These are phyloP conservation scores for Apolygus lucorum DNA, from an alignment of 1,140 invertebrate species.

Conservation along the genomic window DNA sequence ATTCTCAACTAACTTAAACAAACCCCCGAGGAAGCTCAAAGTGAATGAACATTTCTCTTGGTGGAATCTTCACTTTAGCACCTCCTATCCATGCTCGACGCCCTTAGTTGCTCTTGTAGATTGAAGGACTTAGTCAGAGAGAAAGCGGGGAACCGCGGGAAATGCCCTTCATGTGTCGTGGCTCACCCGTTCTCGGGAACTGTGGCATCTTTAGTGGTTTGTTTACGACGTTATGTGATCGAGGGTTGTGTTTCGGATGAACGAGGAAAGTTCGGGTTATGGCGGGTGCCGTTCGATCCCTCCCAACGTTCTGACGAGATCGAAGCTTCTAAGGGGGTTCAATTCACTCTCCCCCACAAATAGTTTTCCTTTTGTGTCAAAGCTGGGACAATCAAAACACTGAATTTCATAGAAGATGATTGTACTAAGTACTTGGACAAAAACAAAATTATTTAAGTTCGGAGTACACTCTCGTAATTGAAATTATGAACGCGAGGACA, in stretches of 20 bases:
- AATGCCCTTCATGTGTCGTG: background rate
- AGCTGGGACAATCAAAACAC: too few relatives aligned
- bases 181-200: background rate
- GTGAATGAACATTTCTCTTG: slow-evolving; percentile 9
- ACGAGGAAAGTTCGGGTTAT: background rate
- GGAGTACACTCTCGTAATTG: too few relatives aligned
- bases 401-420: too few relatives aligned
- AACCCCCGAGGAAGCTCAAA: background rate
- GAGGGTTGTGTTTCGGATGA: too few relatives aligned
- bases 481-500: too few relatives aligned
- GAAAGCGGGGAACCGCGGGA: background rate
- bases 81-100: background rate
- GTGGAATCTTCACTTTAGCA: slow-evolving; percentile 11
- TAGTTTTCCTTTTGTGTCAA: too few relatives aligned
- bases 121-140: background rate
- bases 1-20: slow-evolving; percentile 9
- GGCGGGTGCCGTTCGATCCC: background rate
- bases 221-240: background rate
- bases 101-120: background rate
- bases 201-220: slow-evolving; percentile 9
- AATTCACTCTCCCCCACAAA: too few relatives aligned
- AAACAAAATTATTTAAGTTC: too few relatives aligned
- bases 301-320: background rate
- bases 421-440: too few relatives aligned
- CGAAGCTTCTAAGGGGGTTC: too few relatives aligned